A percentile compares a stretch with the other conserved stretches of the same genome.
Evolutionary conservation across 2,797 vertebrate species (phyloP).

Genomic region (Enteromius trimaculatus): DNA sequence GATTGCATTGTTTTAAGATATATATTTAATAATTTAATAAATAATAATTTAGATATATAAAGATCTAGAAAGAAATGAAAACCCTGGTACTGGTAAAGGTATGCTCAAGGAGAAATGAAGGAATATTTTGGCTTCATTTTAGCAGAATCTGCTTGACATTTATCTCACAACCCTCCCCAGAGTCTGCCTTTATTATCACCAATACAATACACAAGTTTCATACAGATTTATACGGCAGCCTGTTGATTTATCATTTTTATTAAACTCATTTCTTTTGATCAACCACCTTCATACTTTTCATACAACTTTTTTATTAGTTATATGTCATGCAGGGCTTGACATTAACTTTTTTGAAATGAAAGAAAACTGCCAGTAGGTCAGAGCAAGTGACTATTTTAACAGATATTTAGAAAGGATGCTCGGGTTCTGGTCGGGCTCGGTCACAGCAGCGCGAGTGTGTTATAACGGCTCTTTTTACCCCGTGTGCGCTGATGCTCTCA

Average conservation of each 20-base stretch:
- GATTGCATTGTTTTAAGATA: not conserved
- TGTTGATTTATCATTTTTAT: constrained; percentile 20
- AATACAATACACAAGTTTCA: not conserved
- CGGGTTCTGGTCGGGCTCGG: too few relatives aligned
- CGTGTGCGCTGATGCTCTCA: too few relatives aligned
- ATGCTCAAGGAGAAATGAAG: not conserved
- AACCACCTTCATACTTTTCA: not conserved
- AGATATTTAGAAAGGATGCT: too few relatives aligned
- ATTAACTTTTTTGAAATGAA: too few relatives aligned
- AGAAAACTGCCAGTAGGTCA: too few relatives aligned
- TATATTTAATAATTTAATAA: too few relatives aligned
- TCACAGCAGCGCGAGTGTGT: too few relatives aligned
- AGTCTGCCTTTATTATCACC: constrained; percentile 15
- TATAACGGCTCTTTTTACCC: too few relatives aligned
- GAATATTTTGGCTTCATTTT: constrained; percentile 17
- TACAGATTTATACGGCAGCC: not conserved
- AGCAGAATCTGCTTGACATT: constrained; percentile 28
- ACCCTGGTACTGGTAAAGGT: not conserved
- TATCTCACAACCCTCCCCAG: constrained; percentile 8
- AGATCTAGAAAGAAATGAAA: constrained; percentile 5
- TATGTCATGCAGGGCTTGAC: too few relatives aligned
- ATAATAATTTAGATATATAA: too few relatives aligned
- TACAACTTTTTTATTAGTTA: not conserved
- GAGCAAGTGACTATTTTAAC: too few relatives aligned
- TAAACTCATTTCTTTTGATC: not conserved